Conservation (phyloP, 2,113 vertebrate species). For the Orycteropus afer region DNA sequence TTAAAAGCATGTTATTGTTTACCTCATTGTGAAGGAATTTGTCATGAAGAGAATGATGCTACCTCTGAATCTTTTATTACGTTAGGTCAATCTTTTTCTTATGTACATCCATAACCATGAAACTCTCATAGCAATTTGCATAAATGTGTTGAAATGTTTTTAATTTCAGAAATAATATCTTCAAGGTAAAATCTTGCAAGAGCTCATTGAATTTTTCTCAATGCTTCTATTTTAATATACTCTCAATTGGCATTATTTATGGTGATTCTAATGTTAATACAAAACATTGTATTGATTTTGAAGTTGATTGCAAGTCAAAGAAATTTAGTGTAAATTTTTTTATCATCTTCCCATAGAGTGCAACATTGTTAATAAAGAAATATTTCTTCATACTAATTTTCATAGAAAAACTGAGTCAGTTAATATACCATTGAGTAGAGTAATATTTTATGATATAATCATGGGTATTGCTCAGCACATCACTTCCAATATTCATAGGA, state of each 20-base stretch:
- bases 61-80: background rate
- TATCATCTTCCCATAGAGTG: background rate
- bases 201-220: conserved; percentile 11
- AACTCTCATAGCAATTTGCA: background rate
- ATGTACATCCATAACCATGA: background rate
- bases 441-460: conserved; percentile 8
- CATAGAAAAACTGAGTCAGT: background rate
- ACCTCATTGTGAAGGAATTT: background rate
- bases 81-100: background rate
- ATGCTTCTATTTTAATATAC: conserved; percentile 13
- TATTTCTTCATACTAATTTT: background rate
- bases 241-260: background rate
- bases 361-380: background rate
- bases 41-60: background rate
- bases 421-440: background rate
- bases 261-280: conserved; percentile 30
- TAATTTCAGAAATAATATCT: conserved; percentile 46
- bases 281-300: conserved; percentile 12
- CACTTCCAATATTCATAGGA: background rate
- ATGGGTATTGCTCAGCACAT: background rate
- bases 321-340: background rate
- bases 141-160: background rate
- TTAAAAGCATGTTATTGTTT: background rate
- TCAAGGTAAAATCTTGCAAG: background rate
- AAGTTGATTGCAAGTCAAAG: conserved; percentile 34